Conservation (phyloP, 30 jellyfish, hydroid and myxozoan species). For the Chrysaora quinquecirrha region DNA sequence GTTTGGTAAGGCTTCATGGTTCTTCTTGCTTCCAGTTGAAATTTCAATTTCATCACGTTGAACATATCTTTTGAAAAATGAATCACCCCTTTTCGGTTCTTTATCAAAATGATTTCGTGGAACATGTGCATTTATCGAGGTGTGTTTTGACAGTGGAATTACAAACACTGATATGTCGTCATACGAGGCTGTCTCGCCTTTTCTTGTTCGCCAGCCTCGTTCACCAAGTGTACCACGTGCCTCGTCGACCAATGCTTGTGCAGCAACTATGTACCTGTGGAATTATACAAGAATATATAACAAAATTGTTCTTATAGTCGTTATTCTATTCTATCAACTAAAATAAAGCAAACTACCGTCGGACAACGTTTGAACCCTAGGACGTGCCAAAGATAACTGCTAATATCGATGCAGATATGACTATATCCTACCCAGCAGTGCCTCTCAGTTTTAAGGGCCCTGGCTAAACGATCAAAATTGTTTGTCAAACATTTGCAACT, state of each 20-base stretch:
- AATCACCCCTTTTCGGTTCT: not conserved
- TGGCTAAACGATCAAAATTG: too few relatives aligned
- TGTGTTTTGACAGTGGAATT: slow-evolving; percentile 71
- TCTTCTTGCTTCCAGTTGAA: slow-evolving; percentile 1
- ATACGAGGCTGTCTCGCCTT: slow-evolving; percentile 89
- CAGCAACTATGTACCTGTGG: slow-evolving; percentile 92
- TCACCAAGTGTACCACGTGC: slow-evolving; percentile 93
- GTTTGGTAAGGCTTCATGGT: not conserved
- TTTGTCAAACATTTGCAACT: too few relatives aligned
- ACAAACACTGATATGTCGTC: slow-evolving; percentile 98
- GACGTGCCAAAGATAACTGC: too few relatives aligned
- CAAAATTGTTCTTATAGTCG: too few relatives aligned
- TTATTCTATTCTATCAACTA: too few relatives aligned
- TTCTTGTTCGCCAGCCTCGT: slow-evolving; percentile 97
- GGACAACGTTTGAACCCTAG: too few relatives aligned
- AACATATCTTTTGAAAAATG: slow-evolving; percentile 50
- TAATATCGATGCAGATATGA: too few relatives aligned
- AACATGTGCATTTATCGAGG: not conserved
- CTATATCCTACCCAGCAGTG: too few relatives aligned
- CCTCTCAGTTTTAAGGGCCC: too few relatives aligned
- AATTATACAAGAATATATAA: too few relatives aligned
- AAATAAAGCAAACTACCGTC: too few relatives aligned
- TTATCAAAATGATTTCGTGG: not conserved
- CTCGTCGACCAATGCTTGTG: slow-evolving; percentile 96
- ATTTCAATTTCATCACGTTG: slow-evolving; percentile 45